Conservation (phyloP, 2,888 invertebrate species). For the Diarsia mendica region DNA sequence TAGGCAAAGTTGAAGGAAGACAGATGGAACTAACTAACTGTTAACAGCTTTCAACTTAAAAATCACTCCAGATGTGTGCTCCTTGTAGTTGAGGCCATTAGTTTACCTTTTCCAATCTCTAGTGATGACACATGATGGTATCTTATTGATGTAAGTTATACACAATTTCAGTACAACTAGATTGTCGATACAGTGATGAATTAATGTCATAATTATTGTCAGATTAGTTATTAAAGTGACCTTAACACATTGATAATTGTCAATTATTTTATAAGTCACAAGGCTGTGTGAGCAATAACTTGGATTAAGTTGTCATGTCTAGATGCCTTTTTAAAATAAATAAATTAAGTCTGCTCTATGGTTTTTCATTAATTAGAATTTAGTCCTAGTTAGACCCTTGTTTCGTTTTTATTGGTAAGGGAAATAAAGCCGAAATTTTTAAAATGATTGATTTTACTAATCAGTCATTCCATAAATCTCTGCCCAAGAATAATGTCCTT, state of each 20-base stretch:
- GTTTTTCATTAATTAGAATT: slow-evolving; percentile 11
- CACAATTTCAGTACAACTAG: slow-evolving; percentile 11
- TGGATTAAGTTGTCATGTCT: slow-evolving; percentile 68
- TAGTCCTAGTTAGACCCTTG: slow-evolving; percentile 27
- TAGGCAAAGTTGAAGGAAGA: too few species aligned
- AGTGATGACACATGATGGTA: neutral
- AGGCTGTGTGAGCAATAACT: slow-evolving; percentile 83
- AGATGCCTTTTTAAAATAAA: slow-evolving; percentile 65
- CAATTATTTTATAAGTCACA: slow-evolving; percentile 76
- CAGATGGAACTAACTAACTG: too few species aligned
- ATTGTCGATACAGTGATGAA: slow-evolving; percentile 9
- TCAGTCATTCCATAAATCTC: slow-evolving; percentile 50
- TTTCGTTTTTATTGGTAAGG: neutral
- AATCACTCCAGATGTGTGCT: neutral
- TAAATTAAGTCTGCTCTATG: slow-evolving; percentile 41
- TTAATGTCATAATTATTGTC: slow-evolving; percentile 14
- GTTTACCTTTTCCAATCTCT: neutral
- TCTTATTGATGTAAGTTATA: neutral
- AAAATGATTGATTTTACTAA: slow-evolving; percentile 30
- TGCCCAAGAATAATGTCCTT: slow-evolving; percentile 71
- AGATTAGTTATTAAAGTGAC: slow-evolving; percentile 57
- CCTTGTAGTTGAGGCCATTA: neutral
- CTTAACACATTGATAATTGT: slow-evolving; percentile 65
- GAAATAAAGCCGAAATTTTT: slow-evolving; percentile 31
- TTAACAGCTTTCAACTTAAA: too few species aligned